Evolutionary conservation across 2,888 invertebrate species (phyloP).

Genomic region (Ichneumoninae sp.): DNA sequence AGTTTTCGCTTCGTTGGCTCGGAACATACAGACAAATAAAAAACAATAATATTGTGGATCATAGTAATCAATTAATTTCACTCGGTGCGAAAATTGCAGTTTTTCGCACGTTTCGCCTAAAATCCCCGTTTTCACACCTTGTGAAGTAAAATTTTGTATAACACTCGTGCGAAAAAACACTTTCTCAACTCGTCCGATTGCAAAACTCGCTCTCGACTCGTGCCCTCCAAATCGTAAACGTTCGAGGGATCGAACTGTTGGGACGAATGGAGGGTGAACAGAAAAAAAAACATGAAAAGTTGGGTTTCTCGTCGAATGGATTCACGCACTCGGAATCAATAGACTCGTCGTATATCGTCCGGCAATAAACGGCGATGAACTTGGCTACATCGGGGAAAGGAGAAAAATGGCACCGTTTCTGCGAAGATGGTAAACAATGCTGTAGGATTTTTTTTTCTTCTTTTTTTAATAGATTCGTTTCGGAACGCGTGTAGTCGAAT

Average conservation of each 20-base stretch:
- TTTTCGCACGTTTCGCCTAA: too few relatives aligned
- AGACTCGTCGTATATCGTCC: slow-evolving; percentile 2
- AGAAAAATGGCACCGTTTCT: neutral
- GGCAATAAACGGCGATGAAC: neutral
- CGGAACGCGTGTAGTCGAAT: too few relatives aligned
- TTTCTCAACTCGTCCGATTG: too few relatives aligned
- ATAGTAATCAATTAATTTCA: too few relatives aligned
- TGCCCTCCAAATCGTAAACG: slow-evolving; percentile 8
- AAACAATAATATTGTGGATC: too few relatives aligned
- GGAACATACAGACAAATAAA: too few relatives aligned
- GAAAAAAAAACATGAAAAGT: neutral
- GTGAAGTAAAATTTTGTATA: too few relatives aligned
- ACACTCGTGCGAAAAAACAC: too few relatives aligned
- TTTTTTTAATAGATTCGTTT: neutral
- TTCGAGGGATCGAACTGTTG: neutral
- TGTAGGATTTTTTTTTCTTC: neutral
- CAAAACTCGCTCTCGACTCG: too few relatives aligned
- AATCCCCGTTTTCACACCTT: too few relatives aligned
- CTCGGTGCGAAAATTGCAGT: too few relatives aligned
- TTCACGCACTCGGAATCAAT: slow-evolving; percentile 2
- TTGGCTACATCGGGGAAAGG: neutral
- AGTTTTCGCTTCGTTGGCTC: too few relatives aligned
- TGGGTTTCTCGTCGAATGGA: neutral
- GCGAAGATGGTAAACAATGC: neutral
- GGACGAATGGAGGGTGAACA: neutral